Evolutionary conservation across 2,888 invertebrate genomes (phyloP).

Genomic region (Sarcophaga subvicina): DNA sequence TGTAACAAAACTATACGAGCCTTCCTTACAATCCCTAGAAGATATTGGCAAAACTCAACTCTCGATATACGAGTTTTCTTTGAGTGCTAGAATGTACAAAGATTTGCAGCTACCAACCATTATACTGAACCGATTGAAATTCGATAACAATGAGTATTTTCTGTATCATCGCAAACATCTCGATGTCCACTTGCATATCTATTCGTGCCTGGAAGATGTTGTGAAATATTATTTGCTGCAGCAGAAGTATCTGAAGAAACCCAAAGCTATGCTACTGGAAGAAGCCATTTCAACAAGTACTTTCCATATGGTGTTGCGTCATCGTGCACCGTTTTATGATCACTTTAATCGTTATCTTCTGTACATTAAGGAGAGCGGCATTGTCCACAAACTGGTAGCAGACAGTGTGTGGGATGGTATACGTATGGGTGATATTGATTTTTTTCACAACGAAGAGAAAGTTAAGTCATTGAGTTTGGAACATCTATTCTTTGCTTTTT

Average conservation of each 20-base stretch:
- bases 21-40: slow-evolving; percentile 4
- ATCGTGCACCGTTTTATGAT: slow-evolving; percentile 23
- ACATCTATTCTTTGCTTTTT: slow-evolving; percentile 34
- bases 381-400: neutral
- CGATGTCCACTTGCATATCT: slow-evolving; percentile 21
- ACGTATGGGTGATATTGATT: slow-evolving; percentile 29
- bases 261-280: slow-evolving; percentile 15
- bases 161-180: slow-evolving; percentile 28
- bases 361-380: slow-evolving; percentile 36
- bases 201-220: neutral
- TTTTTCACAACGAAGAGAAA: neutral
- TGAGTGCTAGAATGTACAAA: neutral
- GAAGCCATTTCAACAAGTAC: neutral
- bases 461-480: neutral
- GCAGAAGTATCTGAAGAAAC: slow-evolving; percentile 24
- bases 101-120: neutral
- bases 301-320: neutral
- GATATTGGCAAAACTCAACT: slow-evolving; percentile 39
- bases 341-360: slow-evolving; percentile 48
- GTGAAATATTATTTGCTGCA: slow-evolving; percentile 37
- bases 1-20: slow-evolving; percentile 27
- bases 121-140: slow-evolving; percentile 5
- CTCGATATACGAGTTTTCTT: slow-evolving; percentile 17
- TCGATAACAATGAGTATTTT: slow-evolving; percentile 30
- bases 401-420: slow-evolving; percentile 46